phyloP scores from a whole-genome alignment of 2,888 invertebrate species.

The Chironomus riparius region DNA sequence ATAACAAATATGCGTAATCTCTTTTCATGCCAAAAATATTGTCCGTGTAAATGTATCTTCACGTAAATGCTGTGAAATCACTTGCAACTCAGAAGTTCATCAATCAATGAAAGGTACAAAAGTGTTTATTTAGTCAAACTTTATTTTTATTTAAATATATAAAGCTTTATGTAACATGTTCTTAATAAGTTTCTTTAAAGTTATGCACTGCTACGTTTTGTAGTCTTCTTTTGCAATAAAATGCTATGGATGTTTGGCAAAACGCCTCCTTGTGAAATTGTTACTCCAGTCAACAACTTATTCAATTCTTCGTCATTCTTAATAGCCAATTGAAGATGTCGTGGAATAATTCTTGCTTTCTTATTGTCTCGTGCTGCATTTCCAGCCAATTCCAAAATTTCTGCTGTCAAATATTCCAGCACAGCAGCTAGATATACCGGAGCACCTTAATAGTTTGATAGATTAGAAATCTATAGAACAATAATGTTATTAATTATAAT shows the following conservation, averaged over 20 bases:
- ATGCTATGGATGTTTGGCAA: constrained; percentile 63
- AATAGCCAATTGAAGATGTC: too few relatives aligned
- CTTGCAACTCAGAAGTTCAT: too few relatives aligned
- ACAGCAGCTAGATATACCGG: constrained; percentile 49
- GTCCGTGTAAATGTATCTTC: too few relatives aligned
- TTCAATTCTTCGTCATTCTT: constrained; percentile 76
- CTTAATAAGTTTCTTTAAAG: too few relatives aligned
- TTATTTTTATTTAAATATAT: too few relatives aligned
- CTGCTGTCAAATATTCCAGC: constrained; percentile 57
- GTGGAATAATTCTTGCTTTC: constrained; percentile 43
- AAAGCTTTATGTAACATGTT: too few relatives aligned
- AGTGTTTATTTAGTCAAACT: too few relatives aligned
- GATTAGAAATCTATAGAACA: neutral
- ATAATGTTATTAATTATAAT: neutral
- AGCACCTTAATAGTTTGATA: constrained; percentile 47
- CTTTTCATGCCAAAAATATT: too few relatives aligned
- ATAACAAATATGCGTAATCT: too few relatives aligned
- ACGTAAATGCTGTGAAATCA: too few relatives aligned
- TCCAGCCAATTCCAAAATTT: constrained; percentile 54
- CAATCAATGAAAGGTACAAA: too few relatives aligned
- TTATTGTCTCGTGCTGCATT: constrained; percentile 56
- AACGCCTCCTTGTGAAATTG: constrained; percentile 51
- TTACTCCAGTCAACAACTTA: constrained; percentile 64
- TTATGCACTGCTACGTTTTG: constrained; percentile 21
- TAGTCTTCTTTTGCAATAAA: constrained; percentile 63